Evolutionary conservation across 2,797 vertebrate species (phyloP), one percentile per base, ranked within the genome.

Genomic region (Emydoidea blandingii): DNA sequence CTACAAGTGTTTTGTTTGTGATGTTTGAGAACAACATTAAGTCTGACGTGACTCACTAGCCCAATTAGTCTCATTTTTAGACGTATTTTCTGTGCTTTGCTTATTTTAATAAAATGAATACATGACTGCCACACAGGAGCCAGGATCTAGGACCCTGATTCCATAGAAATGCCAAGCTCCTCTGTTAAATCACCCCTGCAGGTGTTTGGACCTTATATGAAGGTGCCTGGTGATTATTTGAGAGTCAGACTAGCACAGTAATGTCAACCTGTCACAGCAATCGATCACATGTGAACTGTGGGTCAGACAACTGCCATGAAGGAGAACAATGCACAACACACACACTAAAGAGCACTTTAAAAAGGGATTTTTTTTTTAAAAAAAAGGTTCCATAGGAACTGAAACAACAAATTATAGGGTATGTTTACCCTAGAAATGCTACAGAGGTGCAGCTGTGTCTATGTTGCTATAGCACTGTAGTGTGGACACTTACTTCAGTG

Each of bases 111-210:
- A 37, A 72, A 85, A 3, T 56, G 56, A 7, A 79, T 49, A 7
- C 47, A 80, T 47, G 62, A 15, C 4, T 1, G 0, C 2, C 85
- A 3, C 41, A 88, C 3, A 9, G 29, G 19, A 9, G 31, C 12
- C 8, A 19, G 27, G 18, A 57, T 14, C 23, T 49, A 53, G 53
- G 90, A 79, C 23, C 44, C 44, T 11, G 1, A 3, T 84, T 31
- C 41, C 79, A 79, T 27, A 87, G 21, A 3, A 57, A 65, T 90
- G 27, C 1, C 72, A 56, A 56, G 31, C 49, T 29, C 78, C 23
- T 79, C 15, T 37, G 44, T 3, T 62, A 27, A 74, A 23, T 44
- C 68, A 57, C 47, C 79, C 37, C 41, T 4, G 8, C 9, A 82
- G 6, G 56, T 4, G 81, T 5, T 21, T 85, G 78, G 79, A 89